These are phyloP conservation scores for Ennomos fuscantarius DNA, from an alignment of 2,888 invertebrate genomes.

Conservation along the genomic window DNA sequence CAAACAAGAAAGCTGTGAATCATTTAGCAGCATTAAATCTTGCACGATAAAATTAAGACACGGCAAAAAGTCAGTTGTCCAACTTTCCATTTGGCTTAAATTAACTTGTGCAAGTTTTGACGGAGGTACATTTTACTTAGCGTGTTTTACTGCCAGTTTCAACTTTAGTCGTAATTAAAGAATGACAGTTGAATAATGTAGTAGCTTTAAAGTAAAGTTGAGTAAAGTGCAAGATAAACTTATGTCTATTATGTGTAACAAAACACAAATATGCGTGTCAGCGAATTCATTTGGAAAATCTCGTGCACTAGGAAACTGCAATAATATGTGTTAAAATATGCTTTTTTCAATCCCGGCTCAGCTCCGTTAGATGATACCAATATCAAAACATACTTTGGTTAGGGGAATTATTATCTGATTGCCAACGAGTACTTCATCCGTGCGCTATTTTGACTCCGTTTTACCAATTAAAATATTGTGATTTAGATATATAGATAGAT, in stretches of 20 bases:
- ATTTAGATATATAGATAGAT: no score
- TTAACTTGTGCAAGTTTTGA: constrained; percentile 42
- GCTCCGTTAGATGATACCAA: no score
- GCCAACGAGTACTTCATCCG: no score
- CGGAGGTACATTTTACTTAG: constrained; percentile 42
- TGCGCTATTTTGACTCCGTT: no score
- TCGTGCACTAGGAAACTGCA: not conserved
- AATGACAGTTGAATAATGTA: constrained; percentile 42
- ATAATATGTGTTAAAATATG: no score
- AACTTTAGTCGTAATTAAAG: constrained; percentile 38
- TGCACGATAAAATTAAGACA: constrained; percentile 37
- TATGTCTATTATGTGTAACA: constrained; percentile 23
- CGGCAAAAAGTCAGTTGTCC: constrained; percentile 38
- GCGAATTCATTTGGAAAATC: constrained; percentile 4
- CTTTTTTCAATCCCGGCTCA: no score
- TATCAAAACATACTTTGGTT: no score
- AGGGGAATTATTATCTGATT: no score
- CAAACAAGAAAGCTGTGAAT: constrained; percentile 7
- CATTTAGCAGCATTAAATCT: constrained; percentile 22
- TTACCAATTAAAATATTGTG: no score
- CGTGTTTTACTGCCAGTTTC: constrained; percentile 40
- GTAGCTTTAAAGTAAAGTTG: constrained; percentile 32
- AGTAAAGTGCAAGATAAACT: constrained; percentile 14
- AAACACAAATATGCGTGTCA: constrained; percentile 19
- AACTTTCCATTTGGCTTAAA: constrained; percentile 41